phyloP scores from a whole-genome alignment of 2,797 vertebrate genomes.

The Botia kubotai region DNA sequence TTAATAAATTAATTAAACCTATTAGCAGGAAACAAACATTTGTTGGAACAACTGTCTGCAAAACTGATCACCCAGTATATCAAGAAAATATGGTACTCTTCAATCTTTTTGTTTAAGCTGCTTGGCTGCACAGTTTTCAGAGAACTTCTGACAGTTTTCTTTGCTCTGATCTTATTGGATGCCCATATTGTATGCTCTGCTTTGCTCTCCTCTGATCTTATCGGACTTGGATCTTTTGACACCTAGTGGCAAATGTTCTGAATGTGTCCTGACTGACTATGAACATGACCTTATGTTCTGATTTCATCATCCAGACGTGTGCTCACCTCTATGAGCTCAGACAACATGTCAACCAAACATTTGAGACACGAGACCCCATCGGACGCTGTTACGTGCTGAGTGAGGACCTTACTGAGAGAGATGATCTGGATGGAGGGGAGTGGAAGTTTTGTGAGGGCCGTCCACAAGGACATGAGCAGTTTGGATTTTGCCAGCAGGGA shows the following conservation, averaged over 20 bases:
- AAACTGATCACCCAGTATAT: too few relatives aligned
- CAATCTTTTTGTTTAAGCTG: too few relatives aligned
- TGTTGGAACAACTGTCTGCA: too few relatives aligned
- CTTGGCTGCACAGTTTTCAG: too few relatives aligned
- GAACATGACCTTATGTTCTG: not conserved
- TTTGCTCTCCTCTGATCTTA: too few relatives aligned
- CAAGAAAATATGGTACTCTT: too few relatives aligned
- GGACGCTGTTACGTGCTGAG: constrained; percentile 95
- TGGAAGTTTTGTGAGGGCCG: constrained; percentile 97
- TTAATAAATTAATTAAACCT: too few relatives aligned
- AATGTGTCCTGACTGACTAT: not conserved
- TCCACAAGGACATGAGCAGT: constrained; percentile 90
- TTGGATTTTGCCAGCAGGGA: constrained; percentile 96
- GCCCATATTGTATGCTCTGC: too few relatives aligned
- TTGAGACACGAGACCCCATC: constrained; percentile 91
- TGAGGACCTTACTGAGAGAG: constrained; percentile 85
- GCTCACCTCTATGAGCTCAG: constrained; percentile 92
- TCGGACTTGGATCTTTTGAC: not conserved
- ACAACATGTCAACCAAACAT: constrained; percentile 84
- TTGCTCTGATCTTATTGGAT: too few relatives aligned
- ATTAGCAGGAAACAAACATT: too few relatives aligned
- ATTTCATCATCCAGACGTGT: constrained; percentile 79
- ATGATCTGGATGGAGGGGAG: constrained; percentile 91
- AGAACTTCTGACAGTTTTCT: too few relatives aligned
- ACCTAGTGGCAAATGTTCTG: not conserved